These are phyloP conservation scores for Teleogryllus occipitalis DNA, from an alignment of 1,140 invertebrate species.

Conservation along the genomic window DNA sequence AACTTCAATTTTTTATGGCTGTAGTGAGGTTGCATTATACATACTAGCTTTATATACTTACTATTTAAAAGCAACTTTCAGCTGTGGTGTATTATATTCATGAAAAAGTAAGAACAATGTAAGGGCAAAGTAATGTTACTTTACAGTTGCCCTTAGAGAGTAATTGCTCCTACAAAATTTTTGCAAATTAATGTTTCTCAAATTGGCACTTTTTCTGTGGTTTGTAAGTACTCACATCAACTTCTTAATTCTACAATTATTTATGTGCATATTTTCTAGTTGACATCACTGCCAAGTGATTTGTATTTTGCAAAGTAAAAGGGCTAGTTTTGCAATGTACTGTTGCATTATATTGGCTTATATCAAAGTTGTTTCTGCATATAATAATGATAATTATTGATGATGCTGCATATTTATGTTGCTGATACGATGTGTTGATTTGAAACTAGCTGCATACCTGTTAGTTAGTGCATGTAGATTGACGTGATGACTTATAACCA, in stretches of 20 bases:
- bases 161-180: neutral
- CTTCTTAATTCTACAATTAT: neutral
- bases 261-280: neutral
- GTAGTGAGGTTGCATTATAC: neutral
- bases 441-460: neutral
- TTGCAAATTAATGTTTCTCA: neutral
- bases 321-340: neutral
- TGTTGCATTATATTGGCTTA: neutral
- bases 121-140: neutral
- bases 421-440: neutral
- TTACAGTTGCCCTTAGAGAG: neutral
- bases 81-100: neutral
- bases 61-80: neutral
- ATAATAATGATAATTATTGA: neutral
- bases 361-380: neutral
- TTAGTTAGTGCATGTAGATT: constrained; percentile 1
- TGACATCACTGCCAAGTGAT: neutral
- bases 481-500: neutral
- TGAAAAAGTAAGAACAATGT: neutral
- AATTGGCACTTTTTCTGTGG: constrained; percentile 4
- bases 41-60: neutral
- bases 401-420: neutral
- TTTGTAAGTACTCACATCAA: constrained; percentile 5
- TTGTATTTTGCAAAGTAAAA: neutral
- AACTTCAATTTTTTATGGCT: constrained; percentile 1